Percentiles rank a stretch among this genome's conserved stretches.
Evolutionary conservation across 2,888 invertebrate genomes (phyloP).

Genomic region (Nomada flava): DNA sequence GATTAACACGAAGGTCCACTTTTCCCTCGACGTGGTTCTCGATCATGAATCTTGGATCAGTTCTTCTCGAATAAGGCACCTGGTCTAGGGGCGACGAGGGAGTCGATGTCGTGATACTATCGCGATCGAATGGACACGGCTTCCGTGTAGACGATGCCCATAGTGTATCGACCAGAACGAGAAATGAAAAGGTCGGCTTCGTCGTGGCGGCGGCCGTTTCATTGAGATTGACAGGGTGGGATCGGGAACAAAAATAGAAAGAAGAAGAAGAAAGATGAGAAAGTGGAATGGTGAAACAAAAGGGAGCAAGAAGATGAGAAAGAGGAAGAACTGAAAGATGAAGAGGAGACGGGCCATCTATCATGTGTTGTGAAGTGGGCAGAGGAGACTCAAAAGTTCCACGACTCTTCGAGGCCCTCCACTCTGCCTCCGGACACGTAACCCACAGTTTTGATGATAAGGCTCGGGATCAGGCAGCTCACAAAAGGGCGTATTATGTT

Average conservation of each 20-base stretch:
- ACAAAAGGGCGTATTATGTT: constrained; percentile 71
- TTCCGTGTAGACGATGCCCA: constrained; percentile 58
- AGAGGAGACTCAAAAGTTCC: constrained; percentile 75
- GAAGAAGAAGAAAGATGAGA: constrained; percentile 1
- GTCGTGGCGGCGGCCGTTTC: background rate
- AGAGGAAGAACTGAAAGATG: constrained; percentile 18
- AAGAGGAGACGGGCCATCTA: constrained; percentile 72
- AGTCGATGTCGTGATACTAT: constrained; percentile 57
- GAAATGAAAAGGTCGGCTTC: constrained; percentile 15
- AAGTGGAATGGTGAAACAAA: constrained; percentile 17
- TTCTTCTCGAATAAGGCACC: background rate
- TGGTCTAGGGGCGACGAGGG: constrained; percentile 10
- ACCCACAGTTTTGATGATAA: constrained; percentile 70
- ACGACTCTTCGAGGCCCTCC: constrained; percentile 39
- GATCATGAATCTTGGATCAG: constrained; percentile 62
- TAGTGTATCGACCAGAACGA: constrained; percentile 65
- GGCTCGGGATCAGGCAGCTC: constrained; percentile 66
- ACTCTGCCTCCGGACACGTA: constrained; percentile 52
- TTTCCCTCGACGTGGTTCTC: constrained; percentile 50
- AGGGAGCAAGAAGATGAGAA: constrained; percentile 8
- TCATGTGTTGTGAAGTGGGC: constrained; percentile 77
- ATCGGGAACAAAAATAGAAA: background rate
- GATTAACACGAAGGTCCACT: constrained; percentile 57
- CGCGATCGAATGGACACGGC: constrained; percentile 59
- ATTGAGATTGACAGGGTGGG: constrained; percentile 39